These are phyloP conservation scores for Ypsolopha scabrella DNA, from an alignment of 2,888 invertebrate genomes.

Conservation along the genomic window DNA sequence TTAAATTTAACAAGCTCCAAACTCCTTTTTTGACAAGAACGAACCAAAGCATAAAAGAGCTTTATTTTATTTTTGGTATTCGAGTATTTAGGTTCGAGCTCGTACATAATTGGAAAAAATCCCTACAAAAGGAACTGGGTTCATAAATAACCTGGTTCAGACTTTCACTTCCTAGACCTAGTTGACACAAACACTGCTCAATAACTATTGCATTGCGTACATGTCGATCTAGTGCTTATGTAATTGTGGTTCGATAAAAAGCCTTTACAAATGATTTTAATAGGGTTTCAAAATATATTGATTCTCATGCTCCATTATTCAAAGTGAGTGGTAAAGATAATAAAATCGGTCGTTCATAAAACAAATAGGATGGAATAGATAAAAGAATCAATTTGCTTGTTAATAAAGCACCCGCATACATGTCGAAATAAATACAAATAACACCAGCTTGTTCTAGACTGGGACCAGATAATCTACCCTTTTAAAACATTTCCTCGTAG, in stretches of 20 bases:
- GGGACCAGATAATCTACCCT: neutral
- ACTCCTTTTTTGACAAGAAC: too few species aligned
- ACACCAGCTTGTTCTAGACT: neutral
- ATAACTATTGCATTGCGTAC: constrained; percentile 2
- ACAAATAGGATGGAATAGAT: constrained; percentile 13
- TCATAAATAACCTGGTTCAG: neutral
- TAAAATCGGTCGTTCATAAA: neutral
- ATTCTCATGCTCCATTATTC: neutral
- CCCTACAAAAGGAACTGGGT: too few species aligned
- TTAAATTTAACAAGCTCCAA: neutral
- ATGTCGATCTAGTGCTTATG: neutral
- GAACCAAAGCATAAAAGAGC: too few species aligned
- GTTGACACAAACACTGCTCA: constrained; percentile 1
- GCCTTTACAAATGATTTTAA: neutral
- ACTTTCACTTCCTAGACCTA: constrained; percentile 3
- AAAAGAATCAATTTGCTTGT: constrained; percentile 26
- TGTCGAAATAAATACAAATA: constrained; percentile 8
- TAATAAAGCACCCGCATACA: constrained; percentile 26
- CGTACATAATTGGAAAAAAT: too few species aligned
- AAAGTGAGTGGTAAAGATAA: neutral
- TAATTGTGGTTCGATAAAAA: neutral
- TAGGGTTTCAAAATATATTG: neutral
- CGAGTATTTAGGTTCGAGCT: too few species aligned
- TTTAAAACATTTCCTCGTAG: too few species aligned
- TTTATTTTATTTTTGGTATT: too few species aligned